phyloP scores from a whole-genome alignment of 1,140 invertebrate genomes.

The Triops longicaudatus region DNA sequence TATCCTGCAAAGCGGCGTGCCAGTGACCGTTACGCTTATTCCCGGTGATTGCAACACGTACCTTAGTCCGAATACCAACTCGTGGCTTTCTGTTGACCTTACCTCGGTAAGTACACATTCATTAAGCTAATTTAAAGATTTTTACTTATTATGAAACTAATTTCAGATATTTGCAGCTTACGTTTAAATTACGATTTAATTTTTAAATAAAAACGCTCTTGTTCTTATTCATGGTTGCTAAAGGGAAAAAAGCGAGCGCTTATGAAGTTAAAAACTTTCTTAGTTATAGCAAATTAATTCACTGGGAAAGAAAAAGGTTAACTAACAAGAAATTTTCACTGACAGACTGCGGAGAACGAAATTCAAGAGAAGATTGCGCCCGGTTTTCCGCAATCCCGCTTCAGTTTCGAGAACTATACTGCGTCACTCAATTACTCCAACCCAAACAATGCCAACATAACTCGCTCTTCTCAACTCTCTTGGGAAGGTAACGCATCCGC shows the following conservation, averaged over 20 bases:
- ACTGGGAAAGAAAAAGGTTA: too few relatives aligned
- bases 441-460: background rate
- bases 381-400: constrained; percentile 1
- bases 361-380: constrained; percentile 17
- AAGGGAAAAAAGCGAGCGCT: too few relatives aligned
- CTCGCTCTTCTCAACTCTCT: background rate
- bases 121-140: background rate
- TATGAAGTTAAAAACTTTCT: too few relatives aligned
- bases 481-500: background rate
- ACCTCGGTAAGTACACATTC: constrained; percentile 14
- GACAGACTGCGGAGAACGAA: constrained; percentile 5
- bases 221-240: too few relatives aligned
- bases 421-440: constrained; percentile 18
- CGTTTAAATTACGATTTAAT: too few relatives aligned
- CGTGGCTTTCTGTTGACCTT: background rate
- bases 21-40: constrained; percentile 60
- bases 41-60: constrained; percentile 61
- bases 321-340: background rate
- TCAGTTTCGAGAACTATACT: background rate
- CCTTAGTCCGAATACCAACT: background rate
- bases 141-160: too few relatives aligned
- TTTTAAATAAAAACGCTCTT: too few relatives aligned
- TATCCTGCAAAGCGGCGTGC: constrained; percentile 60
- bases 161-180: too few relatives aligned
- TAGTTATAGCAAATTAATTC: too few relatives aligned